A percentile compares a stretch with the other conserved stretches of the same genome.
These are phyloP conservation scores for Dromius quadrimaculatus DNA, from an alignment of 2,888 invertebrate genomes.

Conservation along the genomic window DNA sequence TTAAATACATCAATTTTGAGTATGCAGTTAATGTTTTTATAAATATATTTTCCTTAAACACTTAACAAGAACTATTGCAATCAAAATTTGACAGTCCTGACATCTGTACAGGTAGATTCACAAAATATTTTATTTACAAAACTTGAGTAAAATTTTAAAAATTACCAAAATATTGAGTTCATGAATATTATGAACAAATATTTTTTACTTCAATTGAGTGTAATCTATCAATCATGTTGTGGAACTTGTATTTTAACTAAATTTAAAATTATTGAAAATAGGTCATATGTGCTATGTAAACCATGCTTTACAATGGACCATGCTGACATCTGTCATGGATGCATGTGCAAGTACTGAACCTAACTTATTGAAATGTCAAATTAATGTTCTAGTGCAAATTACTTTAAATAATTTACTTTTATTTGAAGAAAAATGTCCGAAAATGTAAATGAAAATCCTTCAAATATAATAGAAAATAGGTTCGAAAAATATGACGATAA, in stretches of 20 bases:
- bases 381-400: slow-evolving; percentile 1
- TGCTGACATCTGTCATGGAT: slow-evolving; percentile 32
- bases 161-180: too few relatives aligned
- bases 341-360: slow-evolving; percentile 11
- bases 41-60: slow-evolving; percentile 44
- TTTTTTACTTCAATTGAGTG: too few relatives aligned
- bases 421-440: slow-evolving; percentile 16
- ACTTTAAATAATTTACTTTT: neutral
- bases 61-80: slow-evolving; percentile 44
- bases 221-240: too few relatives aligned
- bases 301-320: slow-evolving; percentile 22
- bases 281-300: slow-evolving; percentile 27
- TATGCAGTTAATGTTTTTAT: slow-evolving; percentile 40
- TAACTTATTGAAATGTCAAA: slow-evolving; percentile 38
- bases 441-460: slow-evolving; percentile 28
- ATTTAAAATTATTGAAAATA: slow-evolving; percentile 13
- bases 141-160: too few relatives aligned
- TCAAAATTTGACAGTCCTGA: slow-evolving; percentile 51
- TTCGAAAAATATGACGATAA: slow-evolving; percentile 39
- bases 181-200: too few relatives aligned
- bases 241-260: too few relatives aligned
- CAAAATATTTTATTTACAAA: slow-evolving; percentile 7
- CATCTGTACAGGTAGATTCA: slow-evolving; percentile 38
- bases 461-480: slow-evolving; percentile 14
- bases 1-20: slow-evolving; percentile 19